phyloP scores from a whole-genome alignment of 1,140 invertebrate genomes.

The Conus betulinus region DNA sequence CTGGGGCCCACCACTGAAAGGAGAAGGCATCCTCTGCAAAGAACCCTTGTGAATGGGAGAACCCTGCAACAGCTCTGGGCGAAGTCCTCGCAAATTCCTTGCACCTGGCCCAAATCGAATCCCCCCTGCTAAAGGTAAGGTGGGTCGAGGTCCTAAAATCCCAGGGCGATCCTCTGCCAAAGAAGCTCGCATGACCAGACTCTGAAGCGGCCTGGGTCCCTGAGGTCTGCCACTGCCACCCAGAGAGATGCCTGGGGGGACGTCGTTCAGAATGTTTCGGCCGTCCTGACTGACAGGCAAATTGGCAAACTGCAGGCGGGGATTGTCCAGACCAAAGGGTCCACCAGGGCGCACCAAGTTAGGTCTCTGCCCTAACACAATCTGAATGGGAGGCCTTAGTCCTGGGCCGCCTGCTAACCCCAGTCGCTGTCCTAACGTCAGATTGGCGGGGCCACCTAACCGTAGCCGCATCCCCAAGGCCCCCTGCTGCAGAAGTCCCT shows the following conservation, averaged over 20 bases:
- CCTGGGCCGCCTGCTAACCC: slow-evolving; percentile 25
- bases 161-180: slow-evolving; percentile 27
- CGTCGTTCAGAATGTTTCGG: background rate
- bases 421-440: slow-evolving; percentile 17
- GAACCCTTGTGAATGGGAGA: slow-evolving; percentile 8
- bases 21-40: background rate
- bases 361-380: slow-evolving; percentile 29
- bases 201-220: background rate
- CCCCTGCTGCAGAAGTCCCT: background rate
- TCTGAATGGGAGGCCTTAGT: slow-evolving; percentile 17
- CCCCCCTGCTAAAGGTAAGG: slow-evolving; percentile 15
- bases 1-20: background rate
- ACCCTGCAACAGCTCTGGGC: slow-evolving; percentile 17
- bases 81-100: slow-evolving; percentile 11
- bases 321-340: slow-evolving; percentile 4
- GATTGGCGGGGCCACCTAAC: slow-evolving; percentile 14
- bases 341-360: slow-evolving; percentile 22
- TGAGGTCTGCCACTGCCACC: background rate
- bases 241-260: background rate
- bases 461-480: slow-evolving; percentile 27
- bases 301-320: background rate
- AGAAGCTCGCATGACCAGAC: slow-evolving; percentile 29
- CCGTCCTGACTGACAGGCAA: background rate
- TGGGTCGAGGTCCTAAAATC: slow-evolving; percentile 28
- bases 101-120: slow-evolving; percentile 23